Evolutionary conservation across 2,888 invertebrate species (phyloP).

Genomic region (Lochmaea capreae): DNA sequence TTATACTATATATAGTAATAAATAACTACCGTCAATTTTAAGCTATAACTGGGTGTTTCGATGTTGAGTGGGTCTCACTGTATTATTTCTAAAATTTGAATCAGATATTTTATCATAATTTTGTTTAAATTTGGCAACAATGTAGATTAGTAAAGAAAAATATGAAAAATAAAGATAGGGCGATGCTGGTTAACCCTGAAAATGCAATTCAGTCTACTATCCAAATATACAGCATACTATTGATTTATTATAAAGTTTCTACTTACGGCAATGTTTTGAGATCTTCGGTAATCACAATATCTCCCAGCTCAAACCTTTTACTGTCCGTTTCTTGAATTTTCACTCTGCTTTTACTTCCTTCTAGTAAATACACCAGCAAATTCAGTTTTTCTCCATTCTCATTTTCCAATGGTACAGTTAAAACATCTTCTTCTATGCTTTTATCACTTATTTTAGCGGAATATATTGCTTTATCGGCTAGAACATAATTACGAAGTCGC

Average conservation of each 20-base stretch:
- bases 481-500: conserved; percentile 18
- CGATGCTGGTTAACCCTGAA: no score
- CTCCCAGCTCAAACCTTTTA: conserved; percentile 40
- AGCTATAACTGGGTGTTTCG: no score
- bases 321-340: conserved; percentile 35
- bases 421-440: conserved; percentile 13
- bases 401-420: conserved; percentile 37
- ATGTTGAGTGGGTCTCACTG: no score
- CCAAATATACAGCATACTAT: background rate
- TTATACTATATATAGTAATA: no score
- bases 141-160: no score
- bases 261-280: conserved; percentile 39
- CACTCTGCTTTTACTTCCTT: conserved; percentile 32
- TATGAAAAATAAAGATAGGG: no score
- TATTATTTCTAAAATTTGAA: no score
- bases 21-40: no score
- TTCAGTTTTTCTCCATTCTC: conserved; percentile 23
- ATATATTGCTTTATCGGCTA: conserved; percentile 25
- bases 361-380: conserved; percentile 37
- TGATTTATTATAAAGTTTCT: background rate
- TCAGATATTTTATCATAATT: no score
- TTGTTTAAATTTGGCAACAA: no score
- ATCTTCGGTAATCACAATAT: conserved; percentile 41
- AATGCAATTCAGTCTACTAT: no score
- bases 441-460: conserved; percentile 12